Percentiles rank a stretch among this genome's conserved stretches.
phyloP scores from a whole-genome alignment of 2,113 vertebrate species.

The Tursiops truncatus region DNA sequence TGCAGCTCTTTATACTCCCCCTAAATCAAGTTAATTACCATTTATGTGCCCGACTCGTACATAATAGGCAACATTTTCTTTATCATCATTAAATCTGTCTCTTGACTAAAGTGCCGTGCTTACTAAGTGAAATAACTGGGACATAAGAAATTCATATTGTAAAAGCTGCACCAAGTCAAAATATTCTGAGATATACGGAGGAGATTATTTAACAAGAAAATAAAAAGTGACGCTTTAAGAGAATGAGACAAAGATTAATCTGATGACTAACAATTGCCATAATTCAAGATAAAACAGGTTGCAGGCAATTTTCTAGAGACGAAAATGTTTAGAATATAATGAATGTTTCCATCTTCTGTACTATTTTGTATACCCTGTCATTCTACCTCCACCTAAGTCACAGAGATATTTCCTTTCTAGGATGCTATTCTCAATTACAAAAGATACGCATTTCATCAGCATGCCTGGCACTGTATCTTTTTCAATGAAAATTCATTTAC shows the following conservation, averaged over 20 bases:
- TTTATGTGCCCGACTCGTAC: background rate
- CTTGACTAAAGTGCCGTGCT: slow-evolving; percentile 30
- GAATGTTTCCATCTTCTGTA: background rate
- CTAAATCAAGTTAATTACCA: slow-evolving; percentile 22
- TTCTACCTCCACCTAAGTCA: background rate
- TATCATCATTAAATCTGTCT: slow-evolving; percentile 62
- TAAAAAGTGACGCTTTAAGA: background rate
- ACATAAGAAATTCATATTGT: background rate
- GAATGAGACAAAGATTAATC: slow-evolving; percentile 39
- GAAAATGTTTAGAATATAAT: background rate
- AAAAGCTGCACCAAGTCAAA: background rate
- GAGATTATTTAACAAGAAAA: slow-evolving; percentile 21
- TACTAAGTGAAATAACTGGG: slow-evolving; percentile 40
- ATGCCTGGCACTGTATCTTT: background rate
- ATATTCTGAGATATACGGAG: slow-evolving; percentile 12
- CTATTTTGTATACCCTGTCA: background rate
- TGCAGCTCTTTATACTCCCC: slow-evolving; percentile 26
- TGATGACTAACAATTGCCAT: background rate
- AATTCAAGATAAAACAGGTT: background rate
- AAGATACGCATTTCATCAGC: background rate
- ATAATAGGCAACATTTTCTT: slow-evolving; percentile 31
- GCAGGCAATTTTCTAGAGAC: background rate
- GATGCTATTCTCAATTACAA: background rate
- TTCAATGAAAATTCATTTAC: background rate
- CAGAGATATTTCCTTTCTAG: background rate